Conservation (phyloP, 2,888 invertebrate species). For the Pegoplata infirma region DNA sequence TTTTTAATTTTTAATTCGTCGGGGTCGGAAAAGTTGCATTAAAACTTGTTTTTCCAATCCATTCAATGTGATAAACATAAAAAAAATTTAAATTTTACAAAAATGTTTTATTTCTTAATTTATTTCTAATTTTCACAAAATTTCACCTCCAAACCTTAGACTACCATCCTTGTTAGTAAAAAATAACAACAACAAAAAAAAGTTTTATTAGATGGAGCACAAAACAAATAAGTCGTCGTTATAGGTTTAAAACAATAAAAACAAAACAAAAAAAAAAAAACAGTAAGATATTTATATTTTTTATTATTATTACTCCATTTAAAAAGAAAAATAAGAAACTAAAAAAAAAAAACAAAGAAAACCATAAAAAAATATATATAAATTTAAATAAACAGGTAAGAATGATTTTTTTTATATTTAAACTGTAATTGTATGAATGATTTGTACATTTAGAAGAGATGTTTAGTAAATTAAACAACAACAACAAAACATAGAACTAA, state of each 20-base stretch:
- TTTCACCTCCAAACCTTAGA: background rate
- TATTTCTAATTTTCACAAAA: too few relatives aligned
- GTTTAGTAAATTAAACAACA: conserved; percentile 34
- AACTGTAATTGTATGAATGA: conserved; percentile 46
- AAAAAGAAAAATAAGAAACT: conserved; percentile 15
- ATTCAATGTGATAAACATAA: too few relatives aligned
- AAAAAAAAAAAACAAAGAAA: conserved; percentile 8
- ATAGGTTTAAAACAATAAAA: conserved; percentile 14
- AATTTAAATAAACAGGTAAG: conserved; percentile 37
- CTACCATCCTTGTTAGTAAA: background rate
- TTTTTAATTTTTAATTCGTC: too few relatives aligned
- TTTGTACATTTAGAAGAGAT: conserved; percentile 46
- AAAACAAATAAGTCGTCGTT: background rate
- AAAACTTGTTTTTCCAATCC: too few relatives aligned
- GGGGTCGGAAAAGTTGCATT: too few relatives aligned
- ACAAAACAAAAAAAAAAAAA: conserved; percentile 25
- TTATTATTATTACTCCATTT: conserved; percentile 49
- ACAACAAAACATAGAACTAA: too few relatives aligned
- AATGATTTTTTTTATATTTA: conserved; percentile 58
- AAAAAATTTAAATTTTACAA: too few relatives aligned
- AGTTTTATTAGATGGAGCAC: conserved; percentile 50
- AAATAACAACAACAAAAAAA: conserved; percentile 5
- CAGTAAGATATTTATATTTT: conserved; percentile 55
- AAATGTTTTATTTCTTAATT: too few relatives aligned
- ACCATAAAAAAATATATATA: conserved; percentile 5